Conservation (phyloP, 2,797 vertebrate species). For the Hafferia zeledoni region DNA sequence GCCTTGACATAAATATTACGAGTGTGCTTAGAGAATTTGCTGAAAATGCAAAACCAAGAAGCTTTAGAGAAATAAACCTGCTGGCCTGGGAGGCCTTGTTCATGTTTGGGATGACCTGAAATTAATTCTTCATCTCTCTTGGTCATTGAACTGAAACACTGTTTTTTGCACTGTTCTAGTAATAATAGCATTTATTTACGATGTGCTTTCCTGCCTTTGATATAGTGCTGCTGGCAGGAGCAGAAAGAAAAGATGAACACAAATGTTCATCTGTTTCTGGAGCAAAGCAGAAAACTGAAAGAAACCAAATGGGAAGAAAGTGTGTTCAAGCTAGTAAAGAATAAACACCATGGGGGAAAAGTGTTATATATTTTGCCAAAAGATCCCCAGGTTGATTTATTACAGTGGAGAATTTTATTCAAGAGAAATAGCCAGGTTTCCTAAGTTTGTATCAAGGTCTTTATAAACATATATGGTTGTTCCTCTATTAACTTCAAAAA, state of each 20-base stretch:
- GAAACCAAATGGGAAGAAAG: not conserved
- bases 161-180: not conserved
- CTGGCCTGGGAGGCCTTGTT: not conserved
- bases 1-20: not conserved
- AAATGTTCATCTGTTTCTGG: not conserved
- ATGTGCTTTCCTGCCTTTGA: constrained; percentile 22
- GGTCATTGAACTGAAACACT: not conserved
- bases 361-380: not conserved
- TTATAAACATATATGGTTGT: not conserved
- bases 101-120: not conserved
- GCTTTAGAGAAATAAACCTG: constrained; percentile 9
- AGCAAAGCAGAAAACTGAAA: not conserved
- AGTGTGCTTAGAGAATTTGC: not conserved
- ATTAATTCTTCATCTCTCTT: constrained; percentile 33
- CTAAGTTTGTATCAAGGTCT: not conserved
- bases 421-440: not conserved
- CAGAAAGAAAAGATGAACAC: not conserved
- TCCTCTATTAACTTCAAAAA: not conserved
- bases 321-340: not conserved
- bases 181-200: not conserved
- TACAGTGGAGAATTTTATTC: not conserved
- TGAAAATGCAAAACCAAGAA: constrained; percentile 17
- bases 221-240: not conserved
- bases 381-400: not conserved
- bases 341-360: not conserved